Evolutionary conservation across 1,140 invertebrate species (phyloP).

Genomic region (Neelides sp.): DNA sequence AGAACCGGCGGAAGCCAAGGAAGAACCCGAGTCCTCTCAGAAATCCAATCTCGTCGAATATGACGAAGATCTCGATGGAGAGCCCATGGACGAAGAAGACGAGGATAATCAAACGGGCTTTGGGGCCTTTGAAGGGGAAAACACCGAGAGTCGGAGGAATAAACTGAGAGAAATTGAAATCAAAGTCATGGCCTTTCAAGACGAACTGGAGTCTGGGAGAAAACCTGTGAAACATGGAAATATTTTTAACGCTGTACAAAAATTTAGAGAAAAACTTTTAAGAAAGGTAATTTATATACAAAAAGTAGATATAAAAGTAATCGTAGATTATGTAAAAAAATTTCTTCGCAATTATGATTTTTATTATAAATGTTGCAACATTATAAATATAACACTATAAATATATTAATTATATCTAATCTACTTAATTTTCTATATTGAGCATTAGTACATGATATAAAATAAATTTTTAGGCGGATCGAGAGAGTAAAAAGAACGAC

Average conservation of each 20-base stretch:
- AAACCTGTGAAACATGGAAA: constrained; percentile 61
- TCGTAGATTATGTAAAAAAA: too few species aligned
- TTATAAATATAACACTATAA: too few species aligned
- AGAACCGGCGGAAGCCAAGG: constrained; percentile 33
- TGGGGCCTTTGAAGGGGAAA: constrained; percentile 34
- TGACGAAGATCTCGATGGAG: constrained; percentile 34
- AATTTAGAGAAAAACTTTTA: constrained; percentile 79
- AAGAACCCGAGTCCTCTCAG: not conserved
- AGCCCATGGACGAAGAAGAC: constrained; percentile 31
- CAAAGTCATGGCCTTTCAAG: constrained; percentile 88
- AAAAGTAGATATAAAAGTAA: too few species aligned
- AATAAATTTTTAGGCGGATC: too few species aligned
- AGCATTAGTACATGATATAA: too few species aligned
- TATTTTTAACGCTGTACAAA: constrained; percentile 55
- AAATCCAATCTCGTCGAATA: constrained; percentile 9
- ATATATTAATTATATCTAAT: too few species aligned
- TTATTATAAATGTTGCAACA: too few species aligned
- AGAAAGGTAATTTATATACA: constrained; percentile 51
- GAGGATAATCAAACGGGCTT: constrained; percentile 3
- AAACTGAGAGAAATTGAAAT: constrained; percentile 85
- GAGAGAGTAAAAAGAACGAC: too few species aligned
- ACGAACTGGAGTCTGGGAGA: constrained; percentile 80
- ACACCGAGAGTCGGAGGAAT: constrained; percentile 60
- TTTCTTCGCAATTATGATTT: too few species aligned
- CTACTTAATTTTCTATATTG: too few species aligned